Evolutionary conservation across 2,888 invertebrate species (phyloP).

Genomic region (Papilio gigon): DNA sequence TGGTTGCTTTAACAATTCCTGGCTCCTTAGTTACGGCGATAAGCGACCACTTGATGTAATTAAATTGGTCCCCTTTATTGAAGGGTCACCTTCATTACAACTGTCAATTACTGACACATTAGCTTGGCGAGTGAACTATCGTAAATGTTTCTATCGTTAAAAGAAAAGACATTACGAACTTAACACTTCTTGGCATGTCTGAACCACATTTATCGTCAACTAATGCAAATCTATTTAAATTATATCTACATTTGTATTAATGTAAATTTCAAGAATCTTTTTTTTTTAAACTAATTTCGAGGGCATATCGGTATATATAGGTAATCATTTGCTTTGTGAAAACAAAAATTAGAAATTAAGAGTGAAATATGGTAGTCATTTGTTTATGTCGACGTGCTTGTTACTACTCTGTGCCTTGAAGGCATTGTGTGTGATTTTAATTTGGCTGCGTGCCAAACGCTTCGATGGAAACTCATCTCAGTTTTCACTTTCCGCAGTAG

Average conservation of each 20-base stretch:
- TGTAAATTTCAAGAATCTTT: neutral
- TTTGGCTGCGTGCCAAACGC: neutral
- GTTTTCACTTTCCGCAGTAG: neutral
- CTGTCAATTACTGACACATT: constrained; percentile 5
- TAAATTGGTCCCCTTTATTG: constrained; percentile 21
- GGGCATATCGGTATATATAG: too few relatives aligned
- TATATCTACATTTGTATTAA: too few relatives aligned
- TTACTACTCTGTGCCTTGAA: neutral
- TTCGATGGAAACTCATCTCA: neutral
- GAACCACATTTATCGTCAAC: too few relatives aligned
- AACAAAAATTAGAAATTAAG: too few relatives aligned
- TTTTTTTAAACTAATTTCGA: too few relatives aligned
- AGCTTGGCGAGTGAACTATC: neutral
- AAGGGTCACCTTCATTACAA: constrained; percentile 17
- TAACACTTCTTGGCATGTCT: neutral
- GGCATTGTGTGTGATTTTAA: neutral
- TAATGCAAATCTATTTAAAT: too few relatives aligned
- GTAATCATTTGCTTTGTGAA: too few relatives aligned
- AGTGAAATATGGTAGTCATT: neutral
- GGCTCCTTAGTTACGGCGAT: neutral
- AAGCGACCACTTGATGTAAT: constrained; percentile 16
- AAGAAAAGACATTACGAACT: neutral
- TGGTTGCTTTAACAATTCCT: neutral
- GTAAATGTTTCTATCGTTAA: neutral
- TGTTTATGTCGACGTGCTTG: neutral